These are phyloP conservation scores for Drosophila melanosoma DNA, from an alignment of 2,888 invertebrate genomes.

Conservation along the genomic window DNA sequence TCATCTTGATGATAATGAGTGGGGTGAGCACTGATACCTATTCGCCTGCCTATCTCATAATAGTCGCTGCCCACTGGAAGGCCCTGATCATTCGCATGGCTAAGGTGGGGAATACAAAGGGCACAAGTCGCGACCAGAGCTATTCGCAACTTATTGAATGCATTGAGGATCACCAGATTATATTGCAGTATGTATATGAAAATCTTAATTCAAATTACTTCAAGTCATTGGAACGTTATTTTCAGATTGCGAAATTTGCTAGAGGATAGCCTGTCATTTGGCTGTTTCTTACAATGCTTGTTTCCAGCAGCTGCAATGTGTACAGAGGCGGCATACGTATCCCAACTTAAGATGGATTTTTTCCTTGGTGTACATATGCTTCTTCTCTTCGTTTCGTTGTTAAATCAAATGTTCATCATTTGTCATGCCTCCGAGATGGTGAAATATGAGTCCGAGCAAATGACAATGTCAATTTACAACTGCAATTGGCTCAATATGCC, in stretches of 20 bases:
- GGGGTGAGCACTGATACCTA: slow-evolving; percentile 70
- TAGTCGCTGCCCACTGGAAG: slow-evolving; percentile 76
- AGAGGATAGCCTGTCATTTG: slow-evolving; percentile 85
- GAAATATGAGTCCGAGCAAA: slow-evolving; percentile 85
- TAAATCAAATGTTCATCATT: slow-evolving; percentile 86
- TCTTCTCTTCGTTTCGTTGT: slow-evolving; percentile 80
- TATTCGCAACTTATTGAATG: slow-evolving; percentile 55
- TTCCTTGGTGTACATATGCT: slow-evolving; percentile 43
- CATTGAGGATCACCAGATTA: slow-evolving; percentile 77
- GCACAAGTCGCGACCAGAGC: neutral
- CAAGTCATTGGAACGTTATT: slow-evolving; percentile 8
- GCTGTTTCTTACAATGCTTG: slow-evolving; percentile 86
- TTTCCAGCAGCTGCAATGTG: slow-evolving; percentile 84
- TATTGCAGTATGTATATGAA: slow-evolving; percentile 63
- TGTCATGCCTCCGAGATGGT: slow-evolving; percentile 87
- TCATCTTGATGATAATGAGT: slow-evolving; percentile 43
- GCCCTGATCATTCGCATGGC: slow-evolving; percentile 70
- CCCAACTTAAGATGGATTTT: slow-evolving; percentile 72
- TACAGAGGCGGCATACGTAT: slow-evolving; percentile 84
- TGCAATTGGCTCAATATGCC: slow-evolving; percentile 87
- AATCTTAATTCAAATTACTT: neutral
- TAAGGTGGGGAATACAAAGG: slow-evolving; percentile 1
- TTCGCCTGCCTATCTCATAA: slow-evolving; percentile 73
- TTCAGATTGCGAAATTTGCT: slow-evolving; percentile 85
- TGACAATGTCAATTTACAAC: slow-evolving; percentile 85